Evolutionary conservation across 1,140 invertebrate species (phyloP).

Genomic region (Tribolium castaneum): DNA sequence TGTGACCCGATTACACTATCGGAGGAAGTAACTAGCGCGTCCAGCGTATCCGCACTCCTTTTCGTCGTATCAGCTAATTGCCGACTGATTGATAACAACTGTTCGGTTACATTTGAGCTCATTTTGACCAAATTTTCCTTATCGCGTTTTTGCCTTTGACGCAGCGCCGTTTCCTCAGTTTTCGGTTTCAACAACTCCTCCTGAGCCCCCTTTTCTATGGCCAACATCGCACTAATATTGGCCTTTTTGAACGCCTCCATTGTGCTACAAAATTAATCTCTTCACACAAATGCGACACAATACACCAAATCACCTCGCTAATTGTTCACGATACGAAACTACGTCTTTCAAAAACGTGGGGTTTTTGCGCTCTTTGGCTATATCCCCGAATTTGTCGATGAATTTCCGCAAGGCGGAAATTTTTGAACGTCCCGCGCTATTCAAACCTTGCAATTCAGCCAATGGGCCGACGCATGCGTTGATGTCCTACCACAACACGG

Average conservation of each 20-base stretch:
- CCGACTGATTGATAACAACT: conserved; percentile 82
- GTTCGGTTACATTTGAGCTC: conserved; percentile 82
- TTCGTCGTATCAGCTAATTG: conserved; percentile 88
- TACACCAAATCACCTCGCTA: conserved; percentile 66
- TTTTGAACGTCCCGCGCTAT: conserved; percentile 77
- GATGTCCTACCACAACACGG: conserved; percentile 70
- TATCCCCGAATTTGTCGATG: conserved; percentile 74
- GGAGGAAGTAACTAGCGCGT: conserved; percentile 79
- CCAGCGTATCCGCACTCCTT: conserved; percentile 85
- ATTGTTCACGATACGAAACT: conserved; percentile 75
- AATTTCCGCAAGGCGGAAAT: conserved; percentile 74
- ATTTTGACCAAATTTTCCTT: conserved; percentile 74
- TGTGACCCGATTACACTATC: conserved; percentile 77
- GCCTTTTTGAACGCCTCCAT: conserved; percentile 82
- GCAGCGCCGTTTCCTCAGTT: conserved; percentile 69
- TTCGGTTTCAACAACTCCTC: conserved; percentile 74
- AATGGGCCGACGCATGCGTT: conserved; percentile 75
- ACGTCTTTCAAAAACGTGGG: conserved; percentile 72
- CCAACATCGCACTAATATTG: conserved; percentile 78
- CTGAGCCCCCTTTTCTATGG: conserved; percentile 79
- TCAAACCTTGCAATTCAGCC: conserved; percentile 76
- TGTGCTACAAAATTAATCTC: conserved; percentile 67
- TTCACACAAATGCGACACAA: neutral
- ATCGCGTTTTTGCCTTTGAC: conserved; percentile 73
- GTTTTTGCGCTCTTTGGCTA: conserved; percentile 75